Conservation (phyloP, 2,113 vertebrate genomes). For the Peromyscus leucopus region DNA sequence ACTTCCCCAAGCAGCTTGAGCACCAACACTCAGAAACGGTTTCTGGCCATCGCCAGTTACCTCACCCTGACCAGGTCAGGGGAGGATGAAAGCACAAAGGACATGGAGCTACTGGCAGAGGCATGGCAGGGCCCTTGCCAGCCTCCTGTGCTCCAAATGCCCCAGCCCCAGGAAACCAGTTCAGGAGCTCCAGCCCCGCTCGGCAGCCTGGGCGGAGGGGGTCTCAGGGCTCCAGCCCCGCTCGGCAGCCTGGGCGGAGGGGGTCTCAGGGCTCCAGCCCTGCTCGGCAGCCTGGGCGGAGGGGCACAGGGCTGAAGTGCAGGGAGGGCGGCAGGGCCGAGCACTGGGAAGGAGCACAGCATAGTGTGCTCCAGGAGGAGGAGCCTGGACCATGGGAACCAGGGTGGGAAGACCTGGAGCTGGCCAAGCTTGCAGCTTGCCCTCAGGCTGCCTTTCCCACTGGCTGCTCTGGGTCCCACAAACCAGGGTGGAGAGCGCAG, state of each 20-base stretch:
- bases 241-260: neutral
- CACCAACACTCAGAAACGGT: constrained; percentile 36
- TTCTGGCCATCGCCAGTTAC: constrained; percentile 5
- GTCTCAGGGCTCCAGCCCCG: neutral
- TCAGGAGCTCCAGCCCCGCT: neutral
- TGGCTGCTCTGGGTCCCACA: neutral
- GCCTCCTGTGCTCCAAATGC: neutral
- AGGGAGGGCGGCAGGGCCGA: neutral
- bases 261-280: neutral
- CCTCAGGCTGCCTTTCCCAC: neutral
- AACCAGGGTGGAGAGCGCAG: neutral
- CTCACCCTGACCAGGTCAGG: neutral
- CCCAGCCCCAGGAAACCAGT: neutral
- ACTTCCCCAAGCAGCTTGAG: constrained; percentile 51
- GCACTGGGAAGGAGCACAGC: neutral
- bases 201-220: too few species aligned
- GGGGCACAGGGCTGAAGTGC: neutral
- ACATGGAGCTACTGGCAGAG: neutral
- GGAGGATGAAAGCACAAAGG: neutral
- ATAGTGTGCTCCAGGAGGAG: neutral
- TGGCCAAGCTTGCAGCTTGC: neutral
- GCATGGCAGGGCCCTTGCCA: neutral
- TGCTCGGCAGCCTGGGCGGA: neutral
- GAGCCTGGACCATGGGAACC: neutral
- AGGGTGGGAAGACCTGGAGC: neutral